Base-by-base conservation (phyloP, 2,113 vertebrate species). In the Callipepla squamata region DNA sequence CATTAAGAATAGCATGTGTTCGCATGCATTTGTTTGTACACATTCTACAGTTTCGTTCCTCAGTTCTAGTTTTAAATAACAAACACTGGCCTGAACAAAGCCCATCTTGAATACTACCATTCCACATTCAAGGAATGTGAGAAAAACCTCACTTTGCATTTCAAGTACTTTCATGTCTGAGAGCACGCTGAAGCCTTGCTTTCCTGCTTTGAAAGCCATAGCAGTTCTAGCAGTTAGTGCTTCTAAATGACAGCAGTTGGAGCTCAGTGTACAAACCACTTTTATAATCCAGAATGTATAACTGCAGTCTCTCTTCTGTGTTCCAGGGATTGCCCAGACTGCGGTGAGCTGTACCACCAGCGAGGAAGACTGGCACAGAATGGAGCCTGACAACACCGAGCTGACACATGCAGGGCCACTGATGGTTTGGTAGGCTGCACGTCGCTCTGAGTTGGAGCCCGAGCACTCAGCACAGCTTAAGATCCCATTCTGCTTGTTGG, bases 21-120 rank as follows among this genome's bases (percentile, higher is more conserved):
- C 36, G 34, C 0, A 44, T 20, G 1, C 42, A 68, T 23, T 42
- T 68, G n/a, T 22, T 21, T 1, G 4, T 5, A 8, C 6, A 0
- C 32, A 34, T 80, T 72, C 77, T 78, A n/a, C 48, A 69, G 0
- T 23, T 50, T 28, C 12, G 7, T 16, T 36, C 78, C 14, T 5
- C 4, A 13, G 18, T 6, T 66, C 25, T n/a, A 1, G 45, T n/a
- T 81, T 40, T 45, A 26, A 7, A 38, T 68, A 57, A n/a, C 26
- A 66, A 59, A n/a, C 1, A 47, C 3, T 50, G 21, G 38, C 42
- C 59, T 32, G 42, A 78, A n/a, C 44, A 85, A 65, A 78, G 36
- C 76, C 47, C 57, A 57, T 38, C 61, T 38, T 25, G 30, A 72
- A 38, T 5, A 6, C 7, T 36, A 70, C 72, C 53, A n/a, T 62